Base-by-base conservation (phyloP, 2,797 vertebrate species). In the Phataginus tricuspis region DNA sequence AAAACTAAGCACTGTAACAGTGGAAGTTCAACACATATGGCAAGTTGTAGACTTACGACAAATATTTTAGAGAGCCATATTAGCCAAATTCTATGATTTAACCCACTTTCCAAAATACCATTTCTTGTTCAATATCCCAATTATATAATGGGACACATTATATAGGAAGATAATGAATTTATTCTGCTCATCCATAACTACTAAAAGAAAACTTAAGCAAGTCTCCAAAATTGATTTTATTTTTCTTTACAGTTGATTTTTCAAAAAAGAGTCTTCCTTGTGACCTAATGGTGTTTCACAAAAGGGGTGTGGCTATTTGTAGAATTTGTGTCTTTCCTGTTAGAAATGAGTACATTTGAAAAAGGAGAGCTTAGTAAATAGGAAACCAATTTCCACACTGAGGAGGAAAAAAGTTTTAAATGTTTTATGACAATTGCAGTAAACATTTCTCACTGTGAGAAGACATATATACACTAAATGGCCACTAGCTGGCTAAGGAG, bases 381-480 rank as follows among this genome's bases (percentile, higher is more conserved):
- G 39, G 51, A 94, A 94, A 88, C 64, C 77, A 93, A 49, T 93
- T 97, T 91, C 78, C 21, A 71, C 42, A 94, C 49, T 23, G 84
- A 86, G 39, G 45, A 86, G 31, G 34, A 74, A 78, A 45, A 82
- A 85, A 5, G 2, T 68, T 92, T 90, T 34, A 75, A 79, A 59
- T 83, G 39, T 51, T 59, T 85, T 71, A 79, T 29, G 74, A 85
- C 94, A 75, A 79, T 53, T 23, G 84, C 21, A 63, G 15, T 59
- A 59, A 90, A 37, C 0, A 1, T 78, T 90, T 93, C 53, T 95
- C 78, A 55, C 57, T 91, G 29, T 95, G 55, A 95, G 49, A 53
- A n/a, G 29, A 96, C 57, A 78, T 10, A 45, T 12, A 78, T 13
- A 16, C 61, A 63, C 57, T 66, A 78, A 74, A 7, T 45, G 42